Conservation (phyloP, 2,888 invertebrate species). For the Dasypogon diadema region DNA sequence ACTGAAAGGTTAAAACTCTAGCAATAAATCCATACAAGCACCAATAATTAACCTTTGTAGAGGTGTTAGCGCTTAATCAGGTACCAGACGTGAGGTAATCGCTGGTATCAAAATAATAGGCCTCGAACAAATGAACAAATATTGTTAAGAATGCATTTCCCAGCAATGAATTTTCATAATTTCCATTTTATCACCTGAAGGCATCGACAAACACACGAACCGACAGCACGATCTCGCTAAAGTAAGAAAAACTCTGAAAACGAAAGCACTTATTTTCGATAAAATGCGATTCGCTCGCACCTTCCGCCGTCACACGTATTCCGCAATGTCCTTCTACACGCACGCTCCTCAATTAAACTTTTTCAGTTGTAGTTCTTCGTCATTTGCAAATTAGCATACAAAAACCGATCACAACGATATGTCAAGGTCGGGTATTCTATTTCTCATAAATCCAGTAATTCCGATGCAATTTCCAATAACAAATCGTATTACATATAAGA, state of each 20-base stretch:
- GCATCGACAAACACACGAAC: slow-evolving; percentile 41
- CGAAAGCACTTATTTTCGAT: background rate
- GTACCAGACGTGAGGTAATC: slow-evolving; percentile 21
- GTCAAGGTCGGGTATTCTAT: slow-evolving; percentile 21
- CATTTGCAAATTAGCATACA: slow-evolving; percentile 29
- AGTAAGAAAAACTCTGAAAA: slow-evolving; percentile 14
- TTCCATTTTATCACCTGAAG: slow-evolving; percentile 33
- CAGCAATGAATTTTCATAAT: slow-evolving; percentile 42
- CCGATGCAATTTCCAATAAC: slow-evolving; percentile 24
- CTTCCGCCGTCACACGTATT: slow-evolving; percentile 9
- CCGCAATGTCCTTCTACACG: slow-evolving; percentile 49
- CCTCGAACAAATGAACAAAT: slow-evolving; percentile 28
- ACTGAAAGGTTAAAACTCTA: too few species aligned
- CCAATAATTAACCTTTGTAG: slow-evolving; percentile 31
- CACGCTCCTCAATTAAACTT: slow-evolving; percentile 43
- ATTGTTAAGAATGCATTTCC: slow-evolving; percentile 46
- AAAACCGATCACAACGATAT: background rate
- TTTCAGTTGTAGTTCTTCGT: background rate
- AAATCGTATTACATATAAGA: slow-evolving; percentile 14
- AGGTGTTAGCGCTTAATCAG: slow-evolving; percentile 34
- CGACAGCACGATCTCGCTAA: slow-evolving; percentile 15
- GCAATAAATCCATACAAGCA: slow-evolving; percentile 37
- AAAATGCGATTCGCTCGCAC: background rate
- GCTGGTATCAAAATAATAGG: slow-evolving; percentile 16
- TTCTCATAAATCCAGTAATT: slow-evolving; percentile 24